A percentile compares a stretch with the other conserved stretches of the same genome.
Evolutionary conservation across 2,797 vertebrate genomes (phyloP).

Genomic region (Emys orbicularis): DNA sequence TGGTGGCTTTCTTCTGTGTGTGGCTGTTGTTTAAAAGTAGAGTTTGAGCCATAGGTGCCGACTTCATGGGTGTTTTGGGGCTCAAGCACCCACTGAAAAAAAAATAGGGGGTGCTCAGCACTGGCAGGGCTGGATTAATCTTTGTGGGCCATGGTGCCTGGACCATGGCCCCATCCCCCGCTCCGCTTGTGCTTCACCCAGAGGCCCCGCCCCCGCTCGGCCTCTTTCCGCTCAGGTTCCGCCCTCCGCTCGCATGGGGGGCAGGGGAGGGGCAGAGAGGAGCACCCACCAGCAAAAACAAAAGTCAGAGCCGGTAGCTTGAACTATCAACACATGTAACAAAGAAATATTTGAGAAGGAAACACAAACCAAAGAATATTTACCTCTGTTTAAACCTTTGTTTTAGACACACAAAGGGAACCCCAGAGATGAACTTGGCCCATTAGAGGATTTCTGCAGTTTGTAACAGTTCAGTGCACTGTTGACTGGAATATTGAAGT

Average conservation of each 20-base stretch:
- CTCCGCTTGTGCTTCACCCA: no score
- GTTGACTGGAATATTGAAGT: not conserved
- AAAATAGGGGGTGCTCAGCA: no score
- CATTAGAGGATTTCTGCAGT: not conserved
- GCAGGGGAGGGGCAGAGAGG: no score
- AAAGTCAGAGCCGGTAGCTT: no score
- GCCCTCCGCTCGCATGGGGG: no score
- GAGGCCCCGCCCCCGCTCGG: fast-evolving
- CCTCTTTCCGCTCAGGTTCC: no score
- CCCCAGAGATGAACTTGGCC: not conserved
- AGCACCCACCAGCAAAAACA: no score
- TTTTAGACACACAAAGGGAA: not conserved
- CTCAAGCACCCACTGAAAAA: no score
- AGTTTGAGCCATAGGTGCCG: not conserved
- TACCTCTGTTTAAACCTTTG: constrained; percentile 16
- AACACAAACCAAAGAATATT: not conserved
- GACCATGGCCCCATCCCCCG: no score
- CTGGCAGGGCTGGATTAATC: no score
- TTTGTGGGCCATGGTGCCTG: no score
- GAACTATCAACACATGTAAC: constrained; percentile 31
- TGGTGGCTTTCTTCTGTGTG: constrained; percentile 43
- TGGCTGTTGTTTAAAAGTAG: constrained; percentile 32
- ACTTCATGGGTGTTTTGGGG: no score
- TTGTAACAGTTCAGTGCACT: constrained; percentile 6
- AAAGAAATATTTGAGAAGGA: constrained; percentile 14